Evolutionary conservation across 1,140 invertebrate genomes (phyloP), one percentile per base, ranked within the genome.

Genomic region (Limonius californicus): DNA sequence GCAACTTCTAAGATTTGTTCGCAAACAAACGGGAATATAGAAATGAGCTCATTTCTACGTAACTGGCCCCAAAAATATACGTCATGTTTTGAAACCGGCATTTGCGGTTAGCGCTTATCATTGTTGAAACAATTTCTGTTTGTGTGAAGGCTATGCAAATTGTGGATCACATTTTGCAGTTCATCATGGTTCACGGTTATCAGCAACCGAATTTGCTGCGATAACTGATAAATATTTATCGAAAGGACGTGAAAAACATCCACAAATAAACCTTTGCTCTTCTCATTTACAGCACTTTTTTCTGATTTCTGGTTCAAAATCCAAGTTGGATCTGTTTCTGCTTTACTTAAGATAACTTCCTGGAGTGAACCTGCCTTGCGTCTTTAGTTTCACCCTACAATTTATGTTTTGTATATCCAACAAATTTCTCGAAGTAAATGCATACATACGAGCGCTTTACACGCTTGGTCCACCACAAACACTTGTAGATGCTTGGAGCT

Each of bases 401-500:
- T 50, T 50, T 50, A 50, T 50, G 45, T 18, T 21, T 50, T 18
- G 45, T 50, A 18, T 12, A 50, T 8, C 20, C 45, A 50, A 50
- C 16, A 21, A 50, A 50, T 50, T 50, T 19, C 16, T 50, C 6
- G 16, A 4, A 3, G n/a, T 11, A 19, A 50, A 19, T 50, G 45
- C 18, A 50, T 50, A 19, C 16, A 14, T 7, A 19, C 3, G 4
- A 32, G 15, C 15, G 2, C 12, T n/a, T 8, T 55, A 23, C 4
- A 9, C n/a, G 8, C 1, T 55, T 55, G 53, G 53, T 32, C 53
- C 1, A 55, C 53, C 30, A 18, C 18, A 55, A 55, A 55, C 53
- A 55, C 53, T 55, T 55, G 53, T 55, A 32, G 53, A 55, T 55
- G 21, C 27, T 11, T 55, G 4, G 21, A 55, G 27, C n/a, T 55